A percentile compares a stretch with the other conserved stretches of the same genome.
These are phyloP conservation scores for Micromussa lordhowensis DNA, from an alignment of 92 coral and sea anemone genomes.

Conservation along the genomic window DNA sequence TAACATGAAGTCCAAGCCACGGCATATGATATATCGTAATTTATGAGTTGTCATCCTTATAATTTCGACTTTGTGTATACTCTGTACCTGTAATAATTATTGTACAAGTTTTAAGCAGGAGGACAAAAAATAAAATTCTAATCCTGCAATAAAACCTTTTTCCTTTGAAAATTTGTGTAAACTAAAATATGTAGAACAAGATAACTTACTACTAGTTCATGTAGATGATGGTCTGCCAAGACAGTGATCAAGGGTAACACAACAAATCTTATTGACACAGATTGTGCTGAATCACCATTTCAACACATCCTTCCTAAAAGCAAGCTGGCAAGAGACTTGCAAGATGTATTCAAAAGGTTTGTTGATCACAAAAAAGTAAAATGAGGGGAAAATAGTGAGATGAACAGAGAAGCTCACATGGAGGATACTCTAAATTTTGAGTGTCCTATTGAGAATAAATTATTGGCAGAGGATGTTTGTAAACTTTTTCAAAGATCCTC, in stretches of 20 bases:
- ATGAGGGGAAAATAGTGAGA: too few relatives aligned
- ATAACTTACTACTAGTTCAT: not conserved
- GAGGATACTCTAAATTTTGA: too few relatives aligned
- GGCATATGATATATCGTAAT: too few relatives aligned
- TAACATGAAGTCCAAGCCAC: too few relatives aligned
- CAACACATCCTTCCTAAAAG: constrained; percentile 92
- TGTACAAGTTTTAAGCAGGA: too few relatives aligned
- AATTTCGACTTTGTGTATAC: not conserved
- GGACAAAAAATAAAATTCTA: too few relatives aligned
- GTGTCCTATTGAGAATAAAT: too few relatives aligned
- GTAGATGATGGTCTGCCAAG: not conserved
- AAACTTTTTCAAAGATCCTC: too few relatives aligned
- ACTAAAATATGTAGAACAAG: not conserved
- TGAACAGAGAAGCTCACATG: too few relatives aligned
- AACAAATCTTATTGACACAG: constrained; percentile 38
- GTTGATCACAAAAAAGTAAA: not conserved
- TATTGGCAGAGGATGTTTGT: too few relatives aligned
- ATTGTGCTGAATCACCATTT: constrained; percentile 92
- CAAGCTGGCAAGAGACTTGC: constrained; percentile 87
- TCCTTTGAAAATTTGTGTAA: not conserved
- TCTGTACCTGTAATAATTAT: too few relatives aligned
- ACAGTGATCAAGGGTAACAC: not conserved
- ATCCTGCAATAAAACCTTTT: too few relatives aligned
- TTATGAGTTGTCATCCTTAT: not conserved
- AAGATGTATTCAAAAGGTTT: constrained; percentile 92